phyloP scores from a whole-genome alignment of 2,113 vertebrate species.

The Gracilinanus agilis region DNA sequence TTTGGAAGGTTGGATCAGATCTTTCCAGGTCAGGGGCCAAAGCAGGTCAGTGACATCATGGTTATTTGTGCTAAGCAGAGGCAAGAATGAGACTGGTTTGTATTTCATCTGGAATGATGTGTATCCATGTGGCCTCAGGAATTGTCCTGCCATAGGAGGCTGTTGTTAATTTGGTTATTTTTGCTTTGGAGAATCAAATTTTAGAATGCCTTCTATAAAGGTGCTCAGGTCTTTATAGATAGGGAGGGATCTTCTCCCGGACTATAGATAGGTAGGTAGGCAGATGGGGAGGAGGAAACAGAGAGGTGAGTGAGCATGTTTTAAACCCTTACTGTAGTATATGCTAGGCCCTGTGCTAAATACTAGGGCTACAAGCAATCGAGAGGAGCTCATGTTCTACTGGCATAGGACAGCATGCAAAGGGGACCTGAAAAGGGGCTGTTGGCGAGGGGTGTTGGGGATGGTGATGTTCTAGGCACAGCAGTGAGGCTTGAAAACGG shows the following conservation, averaged over 20 bases:
- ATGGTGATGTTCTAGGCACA: neutral
- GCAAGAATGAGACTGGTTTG: constrained; percentile 19
- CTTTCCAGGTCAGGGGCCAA: constrained; percentile 46
- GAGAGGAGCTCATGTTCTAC: neutral
- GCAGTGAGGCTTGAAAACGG: neutral
- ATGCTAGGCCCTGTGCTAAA: neutral
- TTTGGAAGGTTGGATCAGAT: constrained; percentile 14
- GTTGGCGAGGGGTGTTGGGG: neutral
- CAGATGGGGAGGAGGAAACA: no score
- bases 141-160: constrained; percentile 32
- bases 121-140: neutral
- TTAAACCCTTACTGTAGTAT: neutral
- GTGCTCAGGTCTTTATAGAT: neutral
- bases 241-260: neutral
- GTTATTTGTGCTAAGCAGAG: constrained; percentile 52
- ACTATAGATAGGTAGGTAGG: neutral
- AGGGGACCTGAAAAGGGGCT: no score
- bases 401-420: neutral
- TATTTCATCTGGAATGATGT: constrained; percentile 46
- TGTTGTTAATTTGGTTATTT: constrained; percentile 39
- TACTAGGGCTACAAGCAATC: neutral
- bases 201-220: neutral
- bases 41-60: neutral
- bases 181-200: neutral
- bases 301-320: neutral